Conservation (phyloP, 2,888 invertebrate genomes). For the Andrena chrysosceles region DNA sequence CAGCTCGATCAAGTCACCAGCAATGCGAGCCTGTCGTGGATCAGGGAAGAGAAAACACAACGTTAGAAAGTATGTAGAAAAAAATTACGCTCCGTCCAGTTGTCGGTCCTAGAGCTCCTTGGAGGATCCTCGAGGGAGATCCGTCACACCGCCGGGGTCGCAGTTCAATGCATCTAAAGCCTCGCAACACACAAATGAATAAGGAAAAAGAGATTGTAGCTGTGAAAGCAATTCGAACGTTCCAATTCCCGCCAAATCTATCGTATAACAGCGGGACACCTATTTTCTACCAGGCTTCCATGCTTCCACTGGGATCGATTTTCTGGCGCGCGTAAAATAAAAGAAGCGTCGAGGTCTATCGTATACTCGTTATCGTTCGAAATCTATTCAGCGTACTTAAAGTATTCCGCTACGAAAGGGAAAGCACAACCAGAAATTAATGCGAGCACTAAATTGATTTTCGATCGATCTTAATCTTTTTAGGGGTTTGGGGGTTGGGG, state of each 20-base stretch:
- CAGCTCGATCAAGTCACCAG: slow-evolving; percentile 96
- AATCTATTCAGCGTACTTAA: not conserved
- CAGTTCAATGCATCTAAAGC: slow-evolving; percentile 10
- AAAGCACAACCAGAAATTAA: not conserved
- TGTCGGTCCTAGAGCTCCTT: slow-evolving; percentile 49
- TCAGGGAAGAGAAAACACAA: slow-evolving; percentile 82
- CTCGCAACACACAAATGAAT: no score
- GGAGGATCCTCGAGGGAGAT: not conserved
- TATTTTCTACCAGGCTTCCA: no score
- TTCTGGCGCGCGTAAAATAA: no score
- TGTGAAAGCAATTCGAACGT: slow-evolving; percentile 31
- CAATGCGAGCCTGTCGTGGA: slow-evolving; percentile 92
- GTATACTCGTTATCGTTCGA: no score
- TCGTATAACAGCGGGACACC: no score
- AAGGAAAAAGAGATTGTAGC: not conserved
- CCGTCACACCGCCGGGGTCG: no score
- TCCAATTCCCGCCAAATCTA: not conserved
- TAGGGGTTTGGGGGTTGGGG: not conserved
- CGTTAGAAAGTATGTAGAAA: slow-evolving; percentile 78
- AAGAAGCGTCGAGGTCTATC: no score
- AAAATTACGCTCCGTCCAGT: slow-evolving; percentile 73
- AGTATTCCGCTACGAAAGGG: not conserved
- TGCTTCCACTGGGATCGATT: no score
- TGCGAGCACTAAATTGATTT: not conserved
- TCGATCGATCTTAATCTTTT: not conserved